Evolutionary conservation across 2,888 invertebrate genomes (phyloP).

Genomic region (Mesochorus sp.): DNA sequence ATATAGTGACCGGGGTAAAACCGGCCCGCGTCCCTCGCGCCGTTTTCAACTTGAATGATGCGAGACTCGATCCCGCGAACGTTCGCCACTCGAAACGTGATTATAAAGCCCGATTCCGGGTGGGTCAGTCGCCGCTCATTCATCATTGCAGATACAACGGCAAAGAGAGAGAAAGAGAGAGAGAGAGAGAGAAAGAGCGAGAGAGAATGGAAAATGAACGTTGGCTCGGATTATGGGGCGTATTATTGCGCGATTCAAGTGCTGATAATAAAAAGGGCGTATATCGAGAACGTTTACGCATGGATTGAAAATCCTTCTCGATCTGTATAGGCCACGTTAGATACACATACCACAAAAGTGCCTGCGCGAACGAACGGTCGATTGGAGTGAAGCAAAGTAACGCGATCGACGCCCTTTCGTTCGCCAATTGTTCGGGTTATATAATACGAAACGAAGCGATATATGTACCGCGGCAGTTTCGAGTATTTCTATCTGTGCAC

Average conservation of each 20-base stretch:
- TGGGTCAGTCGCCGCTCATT: constrained; percentile 68
- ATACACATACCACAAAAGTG: no score
- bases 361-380: no score
- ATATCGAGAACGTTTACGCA: background rate
- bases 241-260: constrained; percentile 22
- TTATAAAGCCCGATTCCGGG: constrained; percentile 75
- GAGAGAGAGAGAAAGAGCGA: constrained; percentile 2
- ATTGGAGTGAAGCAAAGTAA: no score
- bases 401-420: no score
- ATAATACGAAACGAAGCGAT: no score
- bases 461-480: no score
- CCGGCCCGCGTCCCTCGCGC: constrained; percentile 23
- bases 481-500: background rate
- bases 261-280: background rate
- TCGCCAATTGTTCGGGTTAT: no score
- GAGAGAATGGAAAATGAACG: constrained; percentile 28
- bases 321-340: no score
- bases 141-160: constrained; percentile 71
- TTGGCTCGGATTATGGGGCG: constrained; percentile 52
- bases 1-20: constrained; percentile 9
- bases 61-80: constrained; percentile 34
- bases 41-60: constrained; percentile 51
- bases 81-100: constrained; percentile 69
- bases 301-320: no score
- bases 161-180: constrained; percentile 3